These are phyloP conservation scores for Rhegmatorhina hoffmannsi DNA, from an alignment of 2,113 vertebrate species.

Conservation along the genomic window DNA sequence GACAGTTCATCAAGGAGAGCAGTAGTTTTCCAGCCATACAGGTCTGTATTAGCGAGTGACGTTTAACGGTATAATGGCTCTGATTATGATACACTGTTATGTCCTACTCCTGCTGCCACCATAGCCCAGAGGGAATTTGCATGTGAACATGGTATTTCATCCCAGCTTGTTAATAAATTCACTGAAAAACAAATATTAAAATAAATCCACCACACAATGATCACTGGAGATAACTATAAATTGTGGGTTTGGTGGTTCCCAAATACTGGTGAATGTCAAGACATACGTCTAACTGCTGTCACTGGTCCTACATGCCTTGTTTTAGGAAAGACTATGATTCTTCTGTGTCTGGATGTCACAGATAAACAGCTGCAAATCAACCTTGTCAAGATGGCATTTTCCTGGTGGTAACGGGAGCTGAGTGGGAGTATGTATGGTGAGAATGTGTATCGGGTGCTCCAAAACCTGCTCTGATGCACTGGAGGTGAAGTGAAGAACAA, in stretches of 20 bases:
- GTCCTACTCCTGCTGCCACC: neutral
- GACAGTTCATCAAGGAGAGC: neutral
- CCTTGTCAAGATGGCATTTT: neutral
- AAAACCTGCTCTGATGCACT: neutral
- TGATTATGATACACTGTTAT: slow-evolving; percentile 7
- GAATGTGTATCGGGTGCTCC: neutral
- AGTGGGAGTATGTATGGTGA: neutral
- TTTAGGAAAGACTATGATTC: neutral
- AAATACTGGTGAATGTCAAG: neutral
- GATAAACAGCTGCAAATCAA: neutral
- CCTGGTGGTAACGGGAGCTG: neutral
- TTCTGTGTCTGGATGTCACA: neutral
- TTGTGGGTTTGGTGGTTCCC: neutral
- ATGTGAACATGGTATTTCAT: slow-evolving; percentile 17
- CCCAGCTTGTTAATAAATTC: neutral
- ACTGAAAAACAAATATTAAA: neutral
- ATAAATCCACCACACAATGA: slow-evolving; percentile 21
- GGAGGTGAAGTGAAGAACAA: neutral
- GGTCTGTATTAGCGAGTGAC: neutral
- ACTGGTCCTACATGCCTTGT: neutral
- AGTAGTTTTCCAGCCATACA: neutral
- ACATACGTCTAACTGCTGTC: neutral
- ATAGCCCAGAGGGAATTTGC: slow-evolving; percentile 1
- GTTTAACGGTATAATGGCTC: slow-evolving; percentile 37
- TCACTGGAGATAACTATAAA: neutral